Percentiles rank a stretch among this genome's conserved stretches.
Evolutionary conservation across 92 coral and sea anemone genomes (phyloP).

Genomic region (Palythoa caribaeorum): DNA sequence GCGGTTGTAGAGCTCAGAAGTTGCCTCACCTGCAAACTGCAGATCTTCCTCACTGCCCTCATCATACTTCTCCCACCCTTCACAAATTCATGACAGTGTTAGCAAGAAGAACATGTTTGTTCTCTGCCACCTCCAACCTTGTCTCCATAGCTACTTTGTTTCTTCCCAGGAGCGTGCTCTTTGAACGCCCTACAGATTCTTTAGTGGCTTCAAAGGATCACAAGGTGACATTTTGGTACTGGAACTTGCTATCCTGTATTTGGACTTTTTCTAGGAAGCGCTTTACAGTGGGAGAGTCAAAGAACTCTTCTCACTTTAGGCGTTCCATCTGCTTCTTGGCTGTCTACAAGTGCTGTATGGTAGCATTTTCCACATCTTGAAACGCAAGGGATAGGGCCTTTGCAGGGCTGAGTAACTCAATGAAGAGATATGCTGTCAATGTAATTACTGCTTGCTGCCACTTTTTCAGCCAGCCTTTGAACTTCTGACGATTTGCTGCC

Average conservation of each 20-base stretch:
- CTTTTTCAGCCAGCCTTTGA: slow-evolving; percentile 70
- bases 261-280: slow-evolving; percentile 63
- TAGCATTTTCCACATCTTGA: slow-evolving; percentile 55
- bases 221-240: slow-evolving; percentile 62
- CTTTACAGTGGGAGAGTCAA: slow-evolving; percentile 62
- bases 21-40: slow-evolving; percentile 61
- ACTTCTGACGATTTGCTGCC: slow-evolving; percentile 71
- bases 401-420: slow-evolving; percentile 67
- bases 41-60: slow-evolving; percentile 68
- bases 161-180: slow-evolving; percentile 47
- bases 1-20: slow-evolving; percentile 57
- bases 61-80: slow-evolving; percentile 73
- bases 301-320: slow-evolving; percentile 47
- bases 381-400: slow-evolving; percentile 63
- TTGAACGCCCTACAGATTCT: slow-evolving; percentile 34
- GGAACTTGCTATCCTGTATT: slow-evolving; percentile 50
- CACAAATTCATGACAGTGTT: slow-evolving; percentile 54
- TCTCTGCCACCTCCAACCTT: slow-evolving; percentile 74
- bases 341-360: not conserved
- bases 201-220: slow-evolving; percentile 53
- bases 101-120: slow-evolving; percentile 37
- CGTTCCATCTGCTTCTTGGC: slow-evolving; percentile 74
- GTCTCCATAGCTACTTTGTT: slow-evolving; percentile 60
- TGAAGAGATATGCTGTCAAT: slow-evolving; percentile 37
- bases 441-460: slow-evolving; percentile 60